A percentile compares a stretch with the other conserved stretches of the same genome.
Conservation (phyloP, 2,888 invertebrate species). For the Eupithecia abbreviata region DNA sequence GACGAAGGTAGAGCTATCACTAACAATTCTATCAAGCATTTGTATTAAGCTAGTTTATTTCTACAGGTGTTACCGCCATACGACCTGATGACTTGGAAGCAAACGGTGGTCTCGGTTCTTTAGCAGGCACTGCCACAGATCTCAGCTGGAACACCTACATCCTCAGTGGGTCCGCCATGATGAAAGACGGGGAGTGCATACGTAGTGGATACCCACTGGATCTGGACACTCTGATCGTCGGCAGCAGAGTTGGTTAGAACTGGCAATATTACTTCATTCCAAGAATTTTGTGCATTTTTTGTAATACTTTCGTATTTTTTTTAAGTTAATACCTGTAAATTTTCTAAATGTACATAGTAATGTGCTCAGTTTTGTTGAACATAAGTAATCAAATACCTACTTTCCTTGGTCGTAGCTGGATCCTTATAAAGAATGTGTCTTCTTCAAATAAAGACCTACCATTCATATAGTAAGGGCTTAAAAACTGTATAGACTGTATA, state of each 20-base stretch:
- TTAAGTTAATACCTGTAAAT: neutral
- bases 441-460: neutral
- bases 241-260: slow-evolving; percentile 88
- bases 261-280: neutral
- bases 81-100: slow-evolving; percentile 93
- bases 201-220: slow-evolving; percentile 93
- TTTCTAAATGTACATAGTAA: neutral
- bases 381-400: neutral
- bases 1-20: neutral
- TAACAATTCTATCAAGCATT: neutral
- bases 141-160: slow-evolving; percentile 96
- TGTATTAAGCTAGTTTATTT: neutral
- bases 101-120: slow-evolving; percentile 62
- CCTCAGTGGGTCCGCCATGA: slow-evolving; percentile 94
- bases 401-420: neutral
- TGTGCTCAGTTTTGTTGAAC: neutral
- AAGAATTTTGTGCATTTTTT: neutral
- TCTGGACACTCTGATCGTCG: slow-evolving; percentile 90
- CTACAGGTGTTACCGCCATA: slow-evolving; percentile 92
- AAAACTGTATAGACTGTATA: neutral
- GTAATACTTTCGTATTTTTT: neutral
- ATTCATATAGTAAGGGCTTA: neutral
- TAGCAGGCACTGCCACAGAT: slow-evolving; percentile 94
- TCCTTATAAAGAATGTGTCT: neutral
- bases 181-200: slow-evolving; percentile 94